Percentiles rank a stretch among this genome's conserved stretches.
Evolutionary conservation across 2,113 vertebrate species (phyloP).

Genomic region (Menidia beryllina): DNA sequence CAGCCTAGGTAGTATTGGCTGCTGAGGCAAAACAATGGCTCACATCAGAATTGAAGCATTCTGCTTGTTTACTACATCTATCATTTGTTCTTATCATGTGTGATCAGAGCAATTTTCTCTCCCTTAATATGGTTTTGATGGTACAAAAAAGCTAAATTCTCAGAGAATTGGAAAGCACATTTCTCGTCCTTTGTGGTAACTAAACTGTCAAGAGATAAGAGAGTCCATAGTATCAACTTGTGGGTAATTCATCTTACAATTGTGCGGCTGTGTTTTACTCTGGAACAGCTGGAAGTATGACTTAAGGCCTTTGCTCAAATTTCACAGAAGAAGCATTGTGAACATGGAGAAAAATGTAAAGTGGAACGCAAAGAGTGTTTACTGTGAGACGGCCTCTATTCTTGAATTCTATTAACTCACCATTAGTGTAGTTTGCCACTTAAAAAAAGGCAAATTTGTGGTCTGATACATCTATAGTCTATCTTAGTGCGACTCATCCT

Average conservation of each 20-base stretch:
- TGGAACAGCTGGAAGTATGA: constrained; percentile 88
- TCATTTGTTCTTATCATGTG: constrained; percentile 81
- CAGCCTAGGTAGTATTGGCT: constrained; percentile 65
- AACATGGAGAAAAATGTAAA: constrained; percentile 75
- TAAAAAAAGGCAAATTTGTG: constrained; percentile 43
- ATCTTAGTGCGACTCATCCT: constrained; percentile 58
- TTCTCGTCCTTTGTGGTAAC: constrained; percentile 81
- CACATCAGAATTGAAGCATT: constrained; percentile 78
- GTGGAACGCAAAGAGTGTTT: constrained; percentile 9
- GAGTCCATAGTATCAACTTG: constrained; percentile 80
- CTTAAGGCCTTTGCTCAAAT: constrained; percentile 90
- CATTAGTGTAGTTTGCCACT: constrained; percentile 15
- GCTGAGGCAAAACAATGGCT: constrained; percentile 72
- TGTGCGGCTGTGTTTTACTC: constrained; percentile 84
- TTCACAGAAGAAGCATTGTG: constrained; percentile 81
- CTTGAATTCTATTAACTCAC: constrained; percentile 1
- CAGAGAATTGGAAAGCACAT: constrained; percentile 82
- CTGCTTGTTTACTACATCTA: constrained; percentile 78
- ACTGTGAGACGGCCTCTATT: not conserved
- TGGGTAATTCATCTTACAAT: constrained; percentile 86
- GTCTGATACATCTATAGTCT: constrained; percentile 42
- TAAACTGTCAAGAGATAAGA: constrained; percentile 85
- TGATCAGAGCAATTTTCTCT: constrained; percentile 77
- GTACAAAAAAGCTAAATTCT: constrained; percentile 82
- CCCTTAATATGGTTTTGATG: constrained; percentile 81